Base-by-base conservation (phyloP, 30 jellyfish, hydroid and myxozoan species). In the Chironex yamaguchii region DNA sequence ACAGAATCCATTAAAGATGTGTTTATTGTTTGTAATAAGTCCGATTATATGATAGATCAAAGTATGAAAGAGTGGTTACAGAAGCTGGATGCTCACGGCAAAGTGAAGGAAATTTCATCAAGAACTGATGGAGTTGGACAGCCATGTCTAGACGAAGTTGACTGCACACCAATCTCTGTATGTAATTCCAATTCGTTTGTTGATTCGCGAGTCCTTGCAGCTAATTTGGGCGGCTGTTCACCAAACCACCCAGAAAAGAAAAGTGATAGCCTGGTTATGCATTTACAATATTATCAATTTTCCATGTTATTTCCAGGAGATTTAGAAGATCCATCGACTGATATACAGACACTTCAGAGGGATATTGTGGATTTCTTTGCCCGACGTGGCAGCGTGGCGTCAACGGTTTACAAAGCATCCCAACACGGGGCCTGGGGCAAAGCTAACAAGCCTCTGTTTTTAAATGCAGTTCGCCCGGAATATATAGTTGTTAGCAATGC, bases 191-290 rank as follows among this genome's bases (percentile, higher is more conserved):
- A 82, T 30, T 82, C 95, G 0, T 71, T 71, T 65, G 62, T 85
- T 3, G 89, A 85, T 1, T 27, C 76, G 2, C 71, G 48, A 62
- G 63, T 85, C 27, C 84, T 85, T 2, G 95, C 95, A 0, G 95
- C 95, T n/a, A 73, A 73, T 24, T 74, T 85, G 34, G 95, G 89
- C 27, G 95, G 95, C 2, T 85, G 95, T 50, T 85, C 95, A 4
- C 42, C 62, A 0, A 71, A 73, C 22, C 74, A 75, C 26, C 32
- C 17, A 64, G 83, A 85, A 4, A 58, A 51, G 78, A 71, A 71
- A 26, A 69, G 84, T 36, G 74, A 85, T 69, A 85, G 95, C 42
- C 21, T 85, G 4, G 88, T 85, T 3, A 17, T 85, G 68, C 95
- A 73, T 76, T 2, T 85, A 34, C 71, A 54, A 67, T 73, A 71